These are phyloP conservation scores for Taeniopygia guttata DNA, from an alignment of 2,797 vertebrate species.

Conservation along the genomic window DNA sequence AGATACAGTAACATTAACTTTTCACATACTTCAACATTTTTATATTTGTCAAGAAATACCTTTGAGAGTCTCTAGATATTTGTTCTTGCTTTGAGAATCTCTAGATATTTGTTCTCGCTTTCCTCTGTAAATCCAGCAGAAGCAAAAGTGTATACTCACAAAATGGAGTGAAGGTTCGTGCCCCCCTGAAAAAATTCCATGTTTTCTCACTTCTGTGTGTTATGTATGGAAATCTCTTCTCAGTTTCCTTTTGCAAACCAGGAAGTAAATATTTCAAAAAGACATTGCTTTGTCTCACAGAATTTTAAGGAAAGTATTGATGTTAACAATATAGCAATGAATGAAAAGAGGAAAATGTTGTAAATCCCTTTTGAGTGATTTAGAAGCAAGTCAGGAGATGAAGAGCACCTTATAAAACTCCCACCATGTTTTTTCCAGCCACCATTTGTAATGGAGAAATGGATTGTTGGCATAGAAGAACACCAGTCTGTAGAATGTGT, in stretches of 20 bases:
- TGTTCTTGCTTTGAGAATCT: not conserved
- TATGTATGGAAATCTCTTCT: not conserved
- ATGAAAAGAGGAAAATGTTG: not conserved
- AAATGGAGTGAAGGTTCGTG: not conserved
- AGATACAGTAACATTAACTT: not conserved
- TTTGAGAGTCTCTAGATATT: not conserved
- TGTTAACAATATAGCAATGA: not conserved
- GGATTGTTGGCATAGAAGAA: constrained; percentile 87
- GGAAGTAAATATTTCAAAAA: not conserved
- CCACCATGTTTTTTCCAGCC: constrained; percentile 79
- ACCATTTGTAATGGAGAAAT: constrained; percentile 98
- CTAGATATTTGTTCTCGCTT: not conserved
- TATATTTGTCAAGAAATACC: not conserved
- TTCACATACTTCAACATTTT: not conserved
- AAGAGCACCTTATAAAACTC: not conserved
- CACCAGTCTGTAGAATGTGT: constrained; percentile 89
- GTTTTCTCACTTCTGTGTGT: not conserved
- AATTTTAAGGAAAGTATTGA: not conserved
- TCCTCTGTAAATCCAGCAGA: not conserved
- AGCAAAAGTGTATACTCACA: not conserved
- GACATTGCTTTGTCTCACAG: not conserved
- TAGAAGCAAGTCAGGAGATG: not conserved
- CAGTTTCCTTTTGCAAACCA: not conserved
- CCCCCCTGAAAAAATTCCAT: not conserved
- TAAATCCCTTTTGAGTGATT: not conserved